Evolutionary conservation across 2,113 vertebrate genomes (phyloP).

Genomic region (Noturus placidus): DNA sequence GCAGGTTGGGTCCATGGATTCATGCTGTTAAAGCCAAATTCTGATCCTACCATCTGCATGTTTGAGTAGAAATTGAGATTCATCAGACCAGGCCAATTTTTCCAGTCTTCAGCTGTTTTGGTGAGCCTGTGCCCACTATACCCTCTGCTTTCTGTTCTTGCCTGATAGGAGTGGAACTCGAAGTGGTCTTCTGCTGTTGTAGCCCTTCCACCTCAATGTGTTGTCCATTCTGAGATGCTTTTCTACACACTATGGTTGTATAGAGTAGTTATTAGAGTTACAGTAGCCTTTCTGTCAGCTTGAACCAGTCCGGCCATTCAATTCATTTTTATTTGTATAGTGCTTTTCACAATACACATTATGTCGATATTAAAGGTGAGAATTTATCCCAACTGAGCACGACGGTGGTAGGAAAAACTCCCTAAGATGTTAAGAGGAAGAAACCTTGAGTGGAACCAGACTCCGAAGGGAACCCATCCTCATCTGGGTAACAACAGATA

Average conservation of each 20-base stretch:
- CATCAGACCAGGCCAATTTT: background rate
- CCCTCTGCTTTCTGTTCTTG: background rate
- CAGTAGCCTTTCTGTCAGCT: background rate
- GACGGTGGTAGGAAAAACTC: too few relatives aligned
- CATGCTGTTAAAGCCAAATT: background rate
- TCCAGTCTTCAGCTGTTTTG: background rate
- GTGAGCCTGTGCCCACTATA: background rate
- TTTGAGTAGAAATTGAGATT: background rate
- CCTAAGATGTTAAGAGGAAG: too few relatives aligned
- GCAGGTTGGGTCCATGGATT: background rate
- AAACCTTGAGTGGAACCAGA: too few relatives aligned
- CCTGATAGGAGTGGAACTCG: background rate
- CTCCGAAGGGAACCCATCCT: too few relatives aligned
- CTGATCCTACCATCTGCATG: background rate
- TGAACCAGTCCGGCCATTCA: background rate
- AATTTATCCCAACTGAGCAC: too few relatives aligned
- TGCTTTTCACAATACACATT: too few relatives aligned
- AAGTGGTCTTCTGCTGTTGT: background rate
- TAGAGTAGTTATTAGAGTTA: background rate
- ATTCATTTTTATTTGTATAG: too few relatives aligned
- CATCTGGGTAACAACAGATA: too few relatives aligned
- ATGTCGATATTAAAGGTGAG: too few relatives aligned
- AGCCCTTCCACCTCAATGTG: background rate
- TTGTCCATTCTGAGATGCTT: background rate
- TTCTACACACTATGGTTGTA: background rate